Percentiles rank a stretch among this genome's conserved stretches.
These are phyloP conservation scores for Gymnogyps californianus DNA, from an alignment of 2,113 vertebrate genomes.

Conservation along the genomic window DNA sequence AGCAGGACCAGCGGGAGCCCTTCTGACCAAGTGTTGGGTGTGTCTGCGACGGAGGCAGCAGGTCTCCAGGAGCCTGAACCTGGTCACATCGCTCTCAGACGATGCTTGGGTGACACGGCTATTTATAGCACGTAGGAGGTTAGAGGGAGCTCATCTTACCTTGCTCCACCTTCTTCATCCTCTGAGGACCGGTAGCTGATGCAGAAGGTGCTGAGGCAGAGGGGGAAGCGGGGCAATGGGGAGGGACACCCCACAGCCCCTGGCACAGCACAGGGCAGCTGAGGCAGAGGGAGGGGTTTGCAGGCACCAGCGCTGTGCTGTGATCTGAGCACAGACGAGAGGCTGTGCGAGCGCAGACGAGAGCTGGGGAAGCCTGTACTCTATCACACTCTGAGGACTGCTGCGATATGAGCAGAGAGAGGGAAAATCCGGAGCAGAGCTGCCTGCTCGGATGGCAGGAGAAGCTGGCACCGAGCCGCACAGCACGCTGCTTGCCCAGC, in stretches of 20 bases:
- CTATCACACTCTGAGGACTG: background rate
- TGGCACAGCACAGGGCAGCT: background rate
- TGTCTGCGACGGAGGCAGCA: background rate
- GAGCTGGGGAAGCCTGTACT: background rate
- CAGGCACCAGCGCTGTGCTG: background rate
- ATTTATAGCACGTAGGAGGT: background rate
- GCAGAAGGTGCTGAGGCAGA: background rate
- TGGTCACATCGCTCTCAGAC: background rate
- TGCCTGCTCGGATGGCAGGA: background rate
- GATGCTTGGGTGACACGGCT: background rate
- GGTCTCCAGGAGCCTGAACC: background rate
- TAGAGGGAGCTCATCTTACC: background rate
- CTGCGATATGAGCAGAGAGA: background rate
- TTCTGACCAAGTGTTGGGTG: background rate
- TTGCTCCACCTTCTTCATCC: conserved; percentile 10
- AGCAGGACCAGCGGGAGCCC: background rate
- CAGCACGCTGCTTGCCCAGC: background rate
- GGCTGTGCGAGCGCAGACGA: background rate
- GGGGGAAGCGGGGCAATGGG: background rate
- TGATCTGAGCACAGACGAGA: background rate
- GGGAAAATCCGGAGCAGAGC: background rate
- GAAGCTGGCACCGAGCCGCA: accelerated
- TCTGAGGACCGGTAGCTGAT: background rate
- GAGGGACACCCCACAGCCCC: background rate
- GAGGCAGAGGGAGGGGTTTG: background rate